phyloP scores from a whole-genome alignment of 2,888 invertebrate genomes.

The Deilephila elpenor region DNA sequence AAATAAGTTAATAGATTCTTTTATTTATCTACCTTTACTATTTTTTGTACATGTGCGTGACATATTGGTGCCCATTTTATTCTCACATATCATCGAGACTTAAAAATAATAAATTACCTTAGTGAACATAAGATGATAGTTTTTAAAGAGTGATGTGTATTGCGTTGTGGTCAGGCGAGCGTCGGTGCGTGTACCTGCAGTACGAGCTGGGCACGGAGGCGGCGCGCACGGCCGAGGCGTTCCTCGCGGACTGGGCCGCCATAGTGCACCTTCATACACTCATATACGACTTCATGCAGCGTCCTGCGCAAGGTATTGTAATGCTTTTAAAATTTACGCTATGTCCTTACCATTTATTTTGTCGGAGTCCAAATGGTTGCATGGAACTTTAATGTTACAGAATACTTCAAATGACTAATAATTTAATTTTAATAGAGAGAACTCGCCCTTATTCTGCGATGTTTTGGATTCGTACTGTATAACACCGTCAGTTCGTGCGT shows the following conservation, averaged over 20 bases:
- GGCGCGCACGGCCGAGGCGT: constrained; percentile 92
- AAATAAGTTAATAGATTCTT: too few species aligned
- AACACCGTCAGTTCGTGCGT: not conserved
- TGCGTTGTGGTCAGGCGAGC: constrained; percentile 83
- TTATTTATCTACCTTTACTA: too few species aligned
- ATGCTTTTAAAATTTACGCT: too few species aligned
- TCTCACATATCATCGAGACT: too few species aligned
- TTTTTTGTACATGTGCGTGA: too few species aligned
- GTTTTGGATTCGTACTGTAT: too few species aligned
- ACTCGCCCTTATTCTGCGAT: too few species aligned
- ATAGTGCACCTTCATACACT: constrained; percentile 95
- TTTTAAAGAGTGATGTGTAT: not conserved
- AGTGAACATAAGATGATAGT: not conserved
- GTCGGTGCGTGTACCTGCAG: constrained; percentile 94
- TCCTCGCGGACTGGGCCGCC: constrained; percentile 96
- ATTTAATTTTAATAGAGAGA: too few species aligned
- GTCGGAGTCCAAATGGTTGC: too few species aligned
- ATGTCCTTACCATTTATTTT: too few species aligned
- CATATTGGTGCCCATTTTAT: too few species aligned
- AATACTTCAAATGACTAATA: not conserved
- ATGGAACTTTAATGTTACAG: not conserved
- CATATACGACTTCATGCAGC: constrained; percentile 92
- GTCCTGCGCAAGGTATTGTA: constrained; percentile 87
- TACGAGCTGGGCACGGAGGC: constrained; percentile 96
- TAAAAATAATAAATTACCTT: not conserved